Evolutionary conservation across 2,113 vertebrate species (phyloP), one percentile per base, ranked within the genome.

Genomic region (Tursiops truncatus): DNA sequence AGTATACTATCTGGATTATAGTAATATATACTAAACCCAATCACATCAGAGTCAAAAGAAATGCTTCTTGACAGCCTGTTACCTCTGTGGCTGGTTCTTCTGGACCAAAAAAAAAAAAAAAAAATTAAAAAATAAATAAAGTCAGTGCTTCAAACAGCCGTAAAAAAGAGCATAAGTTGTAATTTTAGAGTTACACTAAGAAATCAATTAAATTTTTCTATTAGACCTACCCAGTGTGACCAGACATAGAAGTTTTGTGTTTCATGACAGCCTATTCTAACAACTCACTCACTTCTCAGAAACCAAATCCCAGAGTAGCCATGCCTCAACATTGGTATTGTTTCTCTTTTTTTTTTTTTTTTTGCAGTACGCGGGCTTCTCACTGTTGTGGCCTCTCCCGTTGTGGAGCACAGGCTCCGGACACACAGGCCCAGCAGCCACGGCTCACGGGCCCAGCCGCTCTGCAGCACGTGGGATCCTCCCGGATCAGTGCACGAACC

Each of bases 31-130:
- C 56, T 63, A 41, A 79, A 79, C 25, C 26, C 8, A 10, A 79
- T 73, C 36, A 81, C 5, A 96, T 41, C n/a, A 80, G 71, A 79
- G 63, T 71, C 83, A 96, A 94, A 58, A 67, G 67, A 92, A 77
- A 89, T 63, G 38, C 20, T 81, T 91, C 67, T 65, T 96, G 70
- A 79, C 3, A 67, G 28, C 21, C 28, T 81, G 0, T 71, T 74
- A 80, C 21, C 31, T 87, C 65, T 88, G 28, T 58, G 8, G 6
- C 28, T 87, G 6, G 17, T 26, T 86, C 17, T 13, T 62, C 53
- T 85, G 82, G 47, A 50, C 38, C 14, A 63, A 56, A 79, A 77
- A 41, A 47, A 17, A 17, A 2, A 36, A 36, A 36, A 36, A 36
- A 38, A 47, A 8, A 70, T 6, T 2, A 56, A 56, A 53, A 58